Conservation (phyloP, 2,113 vertebrate species). For the Nothocercus julius region DNA sequence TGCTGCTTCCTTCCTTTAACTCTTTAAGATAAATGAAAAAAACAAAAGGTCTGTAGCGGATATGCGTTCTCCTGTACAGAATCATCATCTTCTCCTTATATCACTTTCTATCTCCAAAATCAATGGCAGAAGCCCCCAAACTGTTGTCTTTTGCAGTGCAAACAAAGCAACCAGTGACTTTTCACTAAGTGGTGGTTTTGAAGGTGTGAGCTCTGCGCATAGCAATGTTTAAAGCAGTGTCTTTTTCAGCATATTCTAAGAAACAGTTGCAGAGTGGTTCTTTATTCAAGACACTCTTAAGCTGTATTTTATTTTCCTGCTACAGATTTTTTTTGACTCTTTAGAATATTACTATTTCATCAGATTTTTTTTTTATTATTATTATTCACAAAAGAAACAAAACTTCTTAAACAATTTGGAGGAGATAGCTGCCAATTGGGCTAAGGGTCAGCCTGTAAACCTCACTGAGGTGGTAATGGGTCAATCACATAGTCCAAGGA, state of each 20-base stretch:
- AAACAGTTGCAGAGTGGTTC: background rate
- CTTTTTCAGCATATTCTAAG: background rate
- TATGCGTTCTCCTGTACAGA: background rate
- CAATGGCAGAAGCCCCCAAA: background rate
- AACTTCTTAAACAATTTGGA: background rate
- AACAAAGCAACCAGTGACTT: fast-evolving
- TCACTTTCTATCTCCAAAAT: background rate
- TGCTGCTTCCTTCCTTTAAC: background rate
- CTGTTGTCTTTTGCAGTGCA: background rate
- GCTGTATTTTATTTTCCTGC: background rate
- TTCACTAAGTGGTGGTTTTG: background rate
- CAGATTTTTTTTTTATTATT: background rate
- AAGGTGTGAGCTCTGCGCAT: background rate
- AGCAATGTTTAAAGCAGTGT: background rate
- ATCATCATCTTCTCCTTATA: background rate
- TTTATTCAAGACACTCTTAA: background rate
- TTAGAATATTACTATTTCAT: background rate
- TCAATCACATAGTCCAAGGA: background rate
- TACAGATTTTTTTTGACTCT: background rate
- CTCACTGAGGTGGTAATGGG: background rate
- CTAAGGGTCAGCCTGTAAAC: background rate
- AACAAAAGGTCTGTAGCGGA: background rate
- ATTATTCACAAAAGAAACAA: background rate
- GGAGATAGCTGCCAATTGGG: background rate
- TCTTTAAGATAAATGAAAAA: background rate